A percentile compares a stretch with the other conserved stretches of the same genome.
Evolutionary conservation across 2,797 vertebrate species (phyloP).

Genomic region (Coendou prehensilis): DNA sequence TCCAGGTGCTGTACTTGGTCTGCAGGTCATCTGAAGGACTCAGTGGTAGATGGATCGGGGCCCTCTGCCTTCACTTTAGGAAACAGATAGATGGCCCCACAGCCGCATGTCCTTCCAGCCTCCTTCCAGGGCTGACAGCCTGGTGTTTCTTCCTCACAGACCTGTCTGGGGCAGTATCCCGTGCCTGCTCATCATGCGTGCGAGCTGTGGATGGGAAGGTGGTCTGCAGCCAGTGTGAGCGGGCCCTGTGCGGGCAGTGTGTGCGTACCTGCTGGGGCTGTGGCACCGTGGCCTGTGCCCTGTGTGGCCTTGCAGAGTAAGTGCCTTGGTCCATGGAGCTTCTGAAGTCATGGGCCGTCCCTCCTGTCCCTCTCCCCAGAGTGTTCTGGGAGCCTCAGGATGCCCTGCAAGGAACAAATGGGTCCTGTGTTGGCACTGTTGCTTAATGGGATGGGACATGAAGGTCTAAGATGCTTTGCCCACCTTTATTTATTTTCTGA

Average conservation of each 20-base stretch:
- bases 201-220: conserved; percentile 85
- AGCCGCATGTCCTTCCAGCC: background rate
- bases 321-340: conserved; percentile 69
- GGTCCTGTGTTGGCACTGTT: background rate
- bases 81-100: rapidly evolving
- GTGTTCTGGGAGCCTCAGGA: background rate
- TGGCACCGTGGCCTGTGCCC: conserved; percentile 80
- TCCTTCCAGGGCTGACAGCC: background rate
- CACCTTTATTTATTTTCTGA: background rate
- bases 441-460: background rate
- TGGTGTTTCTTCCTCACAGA: conserved; percentile 71
- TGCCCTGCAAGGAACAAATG: background rate
- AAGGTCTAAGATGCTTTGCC: too few relatives aligned
- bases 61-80: background rate
- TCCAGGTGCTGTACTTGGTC: rapidly evolving
- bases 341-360: background rate
- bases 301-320: conserved; percentile 89
- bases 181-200: conserved; percentile 88
- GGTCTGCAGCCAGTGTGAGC: conserved; percentile 86
- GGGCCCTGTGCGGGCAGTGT: conserved; percentile 87
- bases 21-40: rapidly evolving
- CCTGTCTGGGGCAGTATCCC: conserved; percentile 26
- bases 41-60: rapidly evolving
- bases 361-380: background rate
- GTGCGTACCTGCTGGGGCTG: conserved; percentile 88